Evolutionary conservation across 2,797 vertebrate genomes (phyloP).

Genomic region (Diplodus puntazzo): DNA sequence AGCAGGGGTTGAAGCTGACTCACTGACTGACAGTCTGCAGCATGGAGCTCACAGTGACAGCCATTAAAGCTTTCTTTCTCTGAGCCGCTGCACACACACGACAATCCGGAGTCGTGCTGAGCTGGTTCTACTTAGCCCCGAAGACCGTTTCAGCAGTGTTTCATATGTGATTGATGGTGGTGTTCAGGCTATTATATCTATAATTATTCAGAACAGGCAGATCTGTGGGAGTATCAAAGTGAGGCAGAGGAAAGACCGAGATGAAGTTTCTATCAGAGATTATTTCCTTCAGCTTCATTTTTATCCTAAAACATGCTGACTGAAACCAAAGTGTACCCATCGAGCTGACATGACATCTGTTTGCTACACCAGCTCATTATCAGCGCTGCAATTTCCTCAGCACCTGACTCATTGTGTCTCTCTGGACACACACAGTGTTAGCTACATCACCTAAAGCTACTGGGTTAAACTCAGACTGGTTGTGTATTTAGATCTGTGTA

Average conservation of each 20-base stretch:
- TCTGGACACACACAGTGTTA: too few relatives aligned
- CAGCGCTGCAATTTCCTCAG: too few relatives aligned
- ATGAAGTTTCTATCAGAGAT: not conserved
- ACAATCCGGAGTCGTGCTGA: constrained; percentile 16
- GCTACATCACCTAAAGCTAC: too few relatives aligned
- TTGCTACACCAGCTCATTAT: too few relatives aligned
- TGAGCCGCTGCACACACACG: constrained; percentile 9
- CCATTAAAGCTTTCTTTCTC: constrained; percentile 19
- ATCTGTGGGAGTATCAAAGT: not conserved
- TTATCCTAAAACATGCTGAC: too few relatives aligned
- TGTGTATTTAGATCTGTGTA: too few relatives aligned
- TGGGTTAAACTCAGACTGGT: too few relatives aligned
- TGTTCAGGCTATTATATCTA: constrained; percentile 16
- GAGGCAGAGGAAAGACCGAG: not conserved
- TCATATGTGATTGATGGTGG: constrained; percentile 26
- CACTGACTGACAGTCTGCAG: not conserved
- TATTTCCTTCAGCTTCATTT: too few relatives aligned
- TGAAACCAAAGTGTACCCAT: too few relatives aligned
- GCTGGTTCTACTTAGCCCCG: constrained; percentile 29
- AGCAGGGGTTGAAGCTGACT: constrained; percentile 11
- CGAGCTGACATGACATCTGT: too few relatives aligned
- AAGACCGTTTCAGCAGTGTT: constrained; percentile 3
- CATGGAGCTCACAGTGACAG: constrained; percentile 1
- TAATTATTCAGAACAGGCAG: constrained; percentile 32
- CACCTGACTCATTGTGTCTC: too few relatives aligned